Percentiles rank a stretch among this genome's conserved stretches.
Conservation (phyloP, 2,797 vertebrate genomes). For the Notamacropus eugenii region DNA sequence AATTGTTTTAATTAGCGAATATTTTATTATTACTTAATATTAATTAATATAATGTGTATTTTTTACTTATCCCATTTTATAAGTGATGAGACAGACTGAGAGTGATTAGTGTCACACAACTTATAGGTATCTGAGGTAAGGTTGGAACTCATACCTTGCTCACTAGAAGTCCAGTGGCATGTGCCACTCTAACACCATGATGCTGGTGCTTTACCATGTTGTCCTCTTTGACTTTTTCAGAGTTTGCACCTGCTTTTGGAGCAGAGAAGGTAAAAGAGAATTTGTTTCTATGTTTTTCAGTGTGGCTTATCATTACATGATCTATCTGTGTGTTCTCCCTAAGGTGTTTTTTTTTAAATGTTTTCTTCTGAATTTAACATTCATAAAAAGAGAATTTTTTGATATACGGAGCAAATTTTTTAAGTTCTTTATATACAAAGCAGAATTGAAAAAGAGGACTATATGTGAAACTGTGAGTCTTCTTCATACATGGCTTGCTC, state of each 20-base stretch:
- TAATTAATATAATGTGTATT: no score
- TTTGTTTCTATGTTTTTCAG: conserved; percentile 1
- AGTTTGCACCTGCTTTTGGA: conserved; percentile 14
- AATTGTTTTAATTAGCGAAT: no score
- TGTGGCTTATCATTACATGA: not conserved
- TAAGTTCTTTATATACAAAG: not conserved
- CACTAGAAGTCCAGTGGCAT: not conserved
- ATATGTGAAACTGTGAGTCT: not conserved
- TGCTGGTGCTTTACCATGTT: not conserved
- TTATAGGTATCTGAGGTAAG: no score
- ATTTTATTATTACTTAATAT: no score
- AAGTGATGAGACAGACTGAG: not conserved
- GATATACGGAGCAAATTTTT: not conserved
- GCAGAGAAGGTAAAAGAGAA: not conserved
- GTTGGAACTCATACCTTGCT: not conserved
- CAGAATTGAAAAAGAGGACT: not conserved
- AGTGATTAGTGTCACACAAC: not conserved
- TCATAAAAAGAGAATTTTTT: conserved; percentile 27
- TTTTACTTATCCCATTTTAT: not conserved
- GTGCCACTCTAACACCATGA: not conserved
- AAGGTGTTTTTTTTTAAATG: not conserved
- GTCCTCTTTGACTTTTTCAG: not conserved
- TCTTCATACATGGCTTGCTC: not conserved
- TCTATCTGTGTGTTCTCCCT: not conserved
- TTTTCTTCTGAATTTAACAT: not conserved